phyloP scores from a whole-genome alignment of 2,797 vertebrate species.

The Acipenser oxyrinchus region DNA sequence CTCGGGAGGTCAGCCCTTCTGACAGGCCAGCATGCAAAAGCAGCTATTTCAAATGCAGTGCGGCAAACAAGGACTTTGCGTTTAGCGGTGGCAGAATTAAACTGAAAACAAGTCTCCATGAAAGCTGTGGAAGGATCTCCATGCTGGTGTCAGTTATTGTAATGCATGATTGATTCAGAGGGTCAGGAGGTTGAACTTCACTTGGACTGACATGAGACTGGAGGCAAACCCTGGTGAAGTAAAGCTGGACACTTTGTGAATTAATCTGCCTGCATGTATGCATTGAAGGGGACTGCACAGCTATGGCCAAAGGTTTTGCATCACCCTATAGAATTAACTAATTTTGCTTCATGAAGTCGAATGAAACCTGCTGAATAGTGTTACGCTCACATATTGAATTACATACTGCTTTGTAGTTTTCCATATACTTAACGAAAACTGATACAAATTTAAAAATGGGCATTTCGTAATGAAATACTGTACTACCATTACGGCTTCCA shows the following conservation, averaged over 20 bases:
- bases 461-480: too few relatives aligned
- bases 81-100: conserved; percentile 8
- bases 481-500: too few relatives aligned
- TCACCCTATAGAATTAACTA: too few relatives aligned
- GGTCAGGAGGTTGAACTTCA: conserved; percentile 19
- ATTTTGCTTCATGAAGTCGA: too few relatives aligned
- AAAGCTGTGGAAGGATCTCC: conserved; percentile 13
- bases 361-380: too few relatives aligned
- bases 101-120: not conserved
- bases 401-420: too few relatives aligned
- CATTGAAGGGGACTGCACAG: too few relatives aligned
- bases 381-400: too few relatives aligned
- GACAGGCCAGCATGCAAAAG: conserved; percentile 22
- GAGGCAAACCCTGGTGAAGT: not conserved
- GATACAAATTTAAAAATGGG: too few relatives aligned
- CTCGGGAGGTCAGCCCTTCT: conserved; percentile 21
- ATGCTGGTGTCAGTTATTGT: conserved; percentile 25
- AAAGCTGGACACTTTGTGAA: too few relatives aligned
- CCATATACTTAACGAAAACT: too few relatives aligned
- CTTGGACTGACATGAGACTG: not conserved
- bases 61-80: conserved; percentile 8
- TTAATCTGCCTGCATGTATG: not conserved
- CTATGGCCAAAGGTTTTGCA: too few relatives aligned
- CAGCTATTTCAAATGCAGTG: conserved; percentile 20
- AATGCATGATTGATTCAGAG: conserved; percentile 21